Evolutionary conservation across 92 coral and sea anemone genomes (phyloP).

Genomic region (Phenganax stokvisi): DNA sequence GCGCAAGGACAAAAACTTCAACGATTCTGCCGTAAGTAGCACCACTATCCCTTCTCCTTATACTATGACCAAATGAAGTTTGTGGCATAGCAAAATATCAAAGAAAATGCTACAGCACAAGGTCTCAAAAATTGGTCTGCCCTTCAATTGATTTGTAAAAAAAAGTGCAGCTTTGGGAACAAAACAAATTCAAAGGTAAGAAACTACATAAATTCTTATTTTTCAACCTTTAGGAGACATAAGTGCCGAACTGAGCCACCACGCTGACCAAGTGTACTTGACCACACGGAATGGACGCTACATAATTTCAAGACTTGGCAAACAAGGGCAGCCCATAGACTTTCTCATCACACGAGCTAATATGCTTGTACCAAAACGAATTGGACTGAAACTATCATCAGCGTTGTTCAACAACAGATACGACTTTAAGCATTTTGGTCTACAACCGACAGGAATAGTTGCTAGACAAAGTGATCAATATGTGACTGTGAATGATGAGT

Average conservation of each 20-base stretch:
- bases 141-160: too few relatives aligned
- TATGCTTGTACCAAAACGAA: constrained; percentile 5
- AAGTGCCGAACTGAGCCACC: constrained; percentile 78
- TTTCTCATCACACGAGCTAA: constrained; percentile 22
- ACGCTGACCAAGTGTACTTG: constrained; percentile 76
- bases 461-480: constrained; percentile 11
- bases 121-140: too few relatives aligned
- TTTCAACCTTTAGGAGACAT: constrained; percentile 56
- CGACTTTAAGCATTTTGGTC: constrained; percentile 61
- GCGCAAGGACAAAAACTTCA: too few relatives aligned
- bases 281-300: constrained; percentile 68
- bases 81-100: too few relatives aligned
- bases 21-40: too few relatives aligned
- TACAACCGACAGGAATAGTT: constrained; percentile 38
- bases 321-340: constrained; percentile 65
- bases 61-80: too few relatives aligned
- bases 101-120: too few relatives aligned
- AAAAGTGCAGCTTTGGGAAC: too few relatives aligned
- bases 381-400: background rate
- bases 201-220: background rate
- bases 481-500: constrained; percentile 64
- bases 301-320: constrained; percentile 53
- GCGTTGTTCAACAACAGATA: constrained; percentile 21
- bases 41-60: too few relatives aligned
- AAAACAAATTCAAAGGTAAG: too few relatives aligned